Evolutionary conservation across 2,888 invertebrate species (phyloP), one percentile per base, ranked within the genome.

Genomic region (Ceramica pisi): DNA sequence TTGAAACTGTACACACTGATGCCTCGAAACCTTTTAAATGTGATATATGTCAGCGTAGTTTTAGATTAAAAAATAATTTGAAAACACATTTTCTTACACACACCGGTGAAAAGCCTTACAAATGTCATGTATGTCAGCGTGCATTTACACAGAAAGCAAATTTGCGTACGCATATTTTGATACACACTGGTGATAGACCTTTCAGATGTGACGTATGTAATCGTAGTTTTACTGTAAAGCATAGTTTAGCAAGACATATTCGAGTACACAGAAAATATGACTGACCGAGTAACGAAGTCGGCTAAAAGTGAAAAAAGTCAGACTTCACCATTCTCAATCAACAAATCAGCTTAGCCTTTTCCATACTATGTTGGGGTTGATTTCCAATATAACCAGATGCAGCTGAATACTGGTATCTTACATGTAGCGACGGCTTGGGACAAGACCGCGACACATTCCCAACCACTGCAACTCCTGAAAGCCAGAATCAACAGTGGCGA

Each of bases 61-160:
- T 59, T 59, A 16, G 21, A 2, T 1, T 59, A 8, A 38, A 59
- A 23, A 41, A 14, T 41, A 38, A 59, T 41, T 59, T 59, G 10
- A 41, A 21, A 59, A 41, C 38, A 59, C 59, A 59, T 23, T 1
- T 16, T 23, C 5, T 59, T 9, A n/a, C 23, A 16, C 59, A 59
- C 21, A 59, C 59, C 1, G 59, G 59, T 10, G 59, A 59, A 41
- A 59, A 59, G 16, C 59, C 59, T 59, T 59, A 59, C 21, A 59
- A 23, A 6, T 59, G 59, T 23, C 38, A 59, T 23, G 16, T 41
- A 16, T 59, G 59, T 59, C 9, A 23, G 10, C 38, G 59, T 41
- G 59, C 38, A 16, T 59, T 59, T 41, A 59, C 16, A 6, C 59
- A 59, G 16, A 59, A 59, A 23, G 23, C 41, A 16, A 38, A 38